These are phyloP conservation scores for Halictus ligatus DNA, from an alignment of 2,888 invertebrate species.

Conservation along the genomic window DNA sequence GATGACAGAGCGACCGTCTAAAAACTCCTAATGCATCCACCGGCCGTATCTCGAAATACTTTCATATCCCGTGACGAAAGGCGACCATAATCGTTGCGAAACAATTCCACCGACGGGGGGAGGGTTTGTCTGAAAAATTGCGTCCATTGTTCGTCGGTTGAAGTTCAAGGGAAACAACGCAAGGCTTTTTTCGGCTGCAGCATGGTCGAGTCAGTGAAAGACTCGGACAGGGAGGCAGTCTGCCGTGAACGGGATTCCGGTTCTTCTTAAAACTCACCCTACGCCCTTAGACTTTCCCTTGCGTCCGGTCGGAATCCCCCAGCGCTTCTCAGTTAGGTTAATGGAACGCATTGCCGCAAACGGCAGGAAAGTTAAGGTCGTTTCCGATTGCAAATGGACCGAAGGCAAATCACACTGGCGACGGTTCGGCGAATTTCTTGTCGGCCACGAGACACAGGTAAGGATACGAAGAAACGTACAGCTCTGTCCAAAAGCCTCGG, in stretches of 20 bases:
- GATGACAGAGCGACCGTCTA: not conserved
- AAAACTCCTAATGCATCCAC: not conserved
- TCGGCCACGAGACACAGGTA: constrained; percentile 11
- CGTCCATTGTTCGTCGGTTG: constrained; percentile 38
- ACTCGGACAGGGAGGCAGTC: constrained; percentile 62
- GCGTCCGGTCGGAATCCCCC: constrained; percentile 14
- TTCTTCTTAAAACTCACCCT: constrained; percentile 67
- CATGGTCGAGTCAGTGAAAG: constrained; percentile 19
- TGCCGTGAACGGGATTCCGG: constrained; percentile 69
- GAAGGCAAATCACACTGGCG: constrained; percentile 63
- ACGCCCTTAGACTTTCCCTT: constrained; percentile 47
- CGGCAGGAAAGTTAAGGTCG: constrained; percentile 71
- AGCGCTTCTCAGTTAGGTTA: constrained; percentile 67
- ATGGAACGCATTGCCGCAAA: constrained; percentile 76
- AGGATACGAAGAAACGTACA: not conserved
- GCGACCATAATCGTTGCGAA: not conserved
- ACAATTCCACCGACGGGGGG: not conserved
- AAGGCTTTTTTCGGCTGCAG: not conserved
- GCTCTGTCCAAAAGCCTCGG: not conserved
- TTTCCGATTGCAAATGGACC: constrained; percentile 76
- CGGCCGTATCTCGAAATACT: not conserved
- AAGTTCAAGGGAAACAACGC: constrained; percentile 2
- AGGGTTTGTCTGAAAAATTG: constrained; percentile 23
- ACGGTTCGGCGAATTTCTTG: constrained; percentile 50
- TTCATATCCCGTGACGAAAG: not conserved